Evolutionary conservation across 1,140 invertebrate genomes (phyloP).

Genomic region (Drosophila bipectinata): DNA sequence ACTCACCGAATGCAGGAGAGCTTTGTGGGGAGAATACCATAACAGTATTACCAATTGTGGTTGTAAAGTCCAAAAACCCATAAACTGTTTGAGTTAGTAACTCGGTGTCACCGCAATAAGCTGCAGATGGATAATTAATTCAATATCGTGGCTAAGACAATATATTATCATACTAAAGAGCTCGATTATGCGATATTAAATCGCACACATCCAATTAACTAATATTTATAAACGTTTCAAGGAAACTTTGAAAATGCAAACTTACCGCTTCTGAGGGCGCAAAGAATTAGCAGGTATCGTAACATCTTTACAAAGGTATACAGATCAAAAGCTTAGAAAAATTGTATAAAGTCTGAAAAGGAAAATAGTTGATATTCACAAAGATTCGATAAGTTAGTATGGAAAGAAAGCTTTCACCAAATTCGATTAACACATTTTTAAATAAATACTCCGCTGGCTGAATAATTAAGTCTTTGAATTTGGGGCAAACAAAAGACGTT

Average conservation of each 20-base stretch:
- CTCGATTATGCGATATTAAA: background rate
- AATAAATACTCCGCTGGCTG: background rate
- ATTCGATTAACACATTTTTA: constrained; percentile 2
- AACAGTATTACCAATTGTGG: constrained; percentile 95
- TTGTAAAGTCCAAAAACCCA: constrained; percentile 96
- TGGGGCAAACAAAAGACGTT: background rate
- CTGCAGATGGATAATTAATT: constrained; percentile 21
- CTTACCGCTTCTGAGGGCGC: constrained; percentile 45
- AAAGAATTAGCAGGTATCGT: constrained; percentile 45
- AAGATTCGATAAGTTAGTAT: background rate
- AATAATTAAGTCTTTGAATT: constrained; percentile 2
- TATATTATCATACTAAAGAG: constrained; percentile 1
- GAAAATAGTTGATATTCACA: background rate
- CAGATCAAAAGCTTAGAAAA: constrained; percentile 44
- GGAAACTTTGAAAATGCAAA: background rate
- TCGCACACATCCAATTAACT: constrained; percentile 3
- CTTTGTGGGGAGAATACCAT: constrained; percentile 91
- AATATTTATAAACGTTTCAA: background rate
- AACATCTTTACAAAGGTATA: constrained; percentile 32
- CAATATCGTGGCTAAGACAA: background rate
- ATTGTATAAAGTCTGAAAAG: constrained; percentile 23
- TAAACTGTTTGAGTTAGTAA: constrained; percentile 82
- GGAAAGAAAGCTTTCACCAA: constrained; percentile 9
- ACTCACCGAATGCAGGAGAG: constrained; percentile 71
- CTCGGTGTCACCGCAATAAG: constrained; percentile 37